These are phyloP conservation scores for Anorthoa munda DNA, from an alignment of 2,888 invertebrate species.

Conservation along the genomic window DNA sequence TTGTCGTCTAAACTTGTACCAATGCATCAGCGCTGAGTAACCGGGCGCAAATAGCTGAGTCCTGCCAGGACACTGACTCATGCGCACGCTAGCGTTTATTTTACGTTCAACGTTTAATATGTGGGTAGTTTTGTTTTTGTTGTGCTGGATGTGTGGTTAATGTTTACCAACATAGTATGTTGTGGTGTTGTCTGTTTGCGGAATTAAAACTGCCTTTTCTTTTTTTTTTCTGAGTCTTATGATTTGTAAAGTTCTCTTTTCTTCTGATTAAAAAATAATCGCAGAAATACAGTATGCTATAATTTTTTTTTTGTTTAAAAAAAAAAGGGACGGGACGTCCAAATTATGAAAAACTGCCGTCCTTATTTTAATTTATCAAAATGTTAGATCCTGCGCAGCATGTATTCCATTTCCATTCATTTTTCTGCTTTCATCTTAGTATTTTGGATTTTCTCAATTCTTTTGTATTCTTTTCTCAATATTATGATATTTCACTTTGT, in stretches of 20 bases:
- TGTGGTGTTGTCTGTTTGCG: neutral
- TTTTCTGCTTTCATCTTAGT: too few species aligned
- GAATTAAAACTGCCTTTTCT: neutral
- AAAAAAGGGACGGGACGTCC: too few species aligned
- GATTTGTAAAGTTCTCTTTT: neutral
- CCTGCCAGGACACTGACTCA: constrained; percentile 84
- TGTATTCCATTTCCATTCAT: too few species aligned
- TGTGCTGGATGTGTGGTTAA: constrained; percentile 39
- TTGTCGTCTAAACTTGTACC: constrained; percentile 74
- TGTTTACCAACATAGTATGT: constrained; percentile 43
- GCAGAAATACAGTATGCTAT: too few species aligned
- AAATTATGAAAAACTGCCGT: neutral
- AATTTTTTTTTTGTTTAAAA: too few species aligned
- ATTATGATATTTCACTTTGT: neutral
- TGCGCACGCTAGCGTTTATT: constrained; percentile 70
- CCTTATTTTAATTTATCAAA: neutral
- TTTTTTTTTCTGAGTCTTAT: neutral
- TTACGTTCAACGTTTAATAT: constrained; percentile 62
- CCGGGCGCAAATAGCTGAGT: constrained; percentile 78
- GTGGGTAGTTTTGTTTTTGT: constrained; percentile 41
- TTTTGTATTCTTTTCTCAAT: neutral
- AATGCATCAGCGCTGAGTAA: constrained; percentile 85
- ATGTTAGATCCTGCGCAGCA: too few species aligned
- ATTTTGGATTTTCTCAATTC: neutral
- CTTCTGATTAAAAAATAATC: neutral